Percentiles rank a stretch among this genome's conserved stretches.
These are phyloP conservation scores for Rhinichthys osculus DNA, from an alignment of 2,797 vertebrate species.

Conservation along the genomic window DNA sequence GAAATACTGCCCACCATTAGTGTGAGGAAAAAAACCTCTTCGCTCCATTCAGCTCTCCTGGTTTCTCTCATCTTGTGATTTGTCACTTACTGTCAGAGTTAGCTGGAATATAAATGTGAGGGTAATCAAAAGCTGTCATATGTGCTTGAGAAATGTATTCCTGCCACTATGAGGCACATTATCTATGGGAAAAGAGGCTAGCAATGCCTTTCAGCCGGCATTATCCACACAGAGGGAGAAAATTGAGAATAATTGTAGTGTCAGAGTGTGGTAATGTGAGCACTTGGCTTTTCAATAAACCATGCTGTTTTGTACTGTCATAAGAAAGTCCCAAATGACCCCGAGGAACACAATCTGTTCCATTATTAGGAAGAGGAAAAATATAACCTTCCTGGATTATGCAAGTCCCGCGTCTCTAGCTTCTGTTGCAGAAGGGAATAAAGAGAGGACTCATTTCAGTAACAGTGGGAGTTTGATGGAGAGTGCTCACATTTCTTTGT, in stretches of 20 bases:
- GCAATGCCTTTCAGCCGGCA: slow-evolving; percentile 29
- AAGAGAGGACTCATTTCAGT: background rate
- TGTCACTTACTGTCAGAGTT: slow-evolving; percentile 18
- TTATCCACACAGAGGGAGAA: slow-evolving; percentile 35
- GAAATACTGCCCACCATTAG: background rate
- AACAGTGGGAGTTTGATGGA: background rate
- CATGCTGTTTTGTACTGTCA: slow-evolving; percentile 34
- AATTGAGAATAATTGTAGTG: slow-evolving; percentile 51
- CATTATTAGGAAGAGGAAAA: slow-evolving; percentile 18
- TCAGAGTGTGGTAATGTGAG: slow-evolving; percentile 51
- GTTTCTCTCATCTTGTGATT: slow-evolving; percentile 15
- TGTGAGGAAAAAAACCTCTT: background rate
- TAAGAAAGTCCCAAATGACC: slow-evolving; percentile 37
- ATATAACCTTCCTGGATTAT: slow-evolving; percentile 20
- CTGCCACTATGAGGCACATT: slow-evolving; percentile 19
- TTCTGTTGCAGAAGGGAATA: slow-evolving; percentile 13
- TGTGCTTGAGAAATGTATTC: slow-evolving; percentile 33
- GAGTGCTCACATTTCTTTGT: background rate
- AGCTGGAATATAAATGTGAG: slow-evolving; percentile 23
- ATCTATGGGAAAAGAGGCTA: slow-evolving; percentile 34
- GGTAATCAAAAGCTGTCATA: slow-evolving; percentile 45
- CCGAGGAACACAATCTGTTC: slow-evolving; percentile 26
- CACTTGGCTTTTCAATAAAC: slow-evolving; percentile 47
- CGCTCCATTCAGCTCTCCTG: background rate
- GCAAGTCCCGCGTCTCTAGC: background rate